Evolutionary conservation across 2,888 invertebrate species (phyloP).

Genomic region (Eueremaeus valkanovi): DNA sequence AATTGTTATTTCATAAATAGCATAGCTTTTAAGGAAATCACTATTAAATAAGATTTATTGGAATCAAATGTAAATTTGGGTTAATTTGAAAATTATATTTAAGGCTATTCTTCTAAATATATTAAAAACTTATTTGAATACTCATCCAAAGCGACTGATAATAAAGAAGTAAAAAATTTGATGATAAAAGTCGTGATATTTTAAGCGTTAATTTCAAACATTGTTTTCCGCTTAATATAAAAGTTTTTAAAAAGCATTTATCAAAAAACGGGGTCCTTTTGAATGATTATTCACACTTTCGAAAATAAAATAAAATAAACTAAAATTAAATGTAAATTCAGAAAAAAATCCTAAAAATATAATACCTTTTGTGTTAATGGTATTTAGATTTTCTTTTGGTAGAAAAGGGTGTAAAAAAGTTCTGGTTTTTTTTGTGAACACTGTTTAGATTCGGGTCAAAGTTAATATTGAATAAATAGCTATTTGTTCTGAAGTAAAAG

Average conservation of each 20-base stretch:
- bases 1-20: no score
- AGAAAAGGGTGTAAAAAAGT: no score
- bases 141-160: background rate
- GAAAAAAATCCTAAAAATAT: background rate
- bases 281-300: background rate
- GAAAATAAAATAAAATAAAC: background rate
- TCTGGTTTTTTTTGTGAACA: no score
- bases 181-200: constrained; percentile 1
- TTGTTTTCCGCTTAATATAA: background rate
- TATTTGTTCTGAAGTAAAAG: no score
- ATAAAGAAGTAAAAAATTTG: no score
- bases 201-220: background rate
- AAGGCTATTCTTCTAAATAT: no score
- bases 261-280: background rate
- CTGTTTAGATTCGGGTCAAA: no score
- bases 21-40: background rate
- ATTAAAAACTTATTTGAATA: background rate
- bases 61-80: background rate
- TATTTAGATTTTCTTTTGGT: no score
- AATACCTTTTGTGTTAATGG: no score
- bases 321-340: background rate
- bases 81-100: background rate
- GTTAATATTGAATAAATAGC: no score
- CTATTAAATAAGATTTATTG: background rate
- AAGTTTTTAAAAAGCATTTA: background rate